Percentiles rank a stretch among this genome's conserved stretches.
phyloP scores from a whole-genome alignment of 2,888 invertebrate species.

The Orthosia gracilis region DNA sequence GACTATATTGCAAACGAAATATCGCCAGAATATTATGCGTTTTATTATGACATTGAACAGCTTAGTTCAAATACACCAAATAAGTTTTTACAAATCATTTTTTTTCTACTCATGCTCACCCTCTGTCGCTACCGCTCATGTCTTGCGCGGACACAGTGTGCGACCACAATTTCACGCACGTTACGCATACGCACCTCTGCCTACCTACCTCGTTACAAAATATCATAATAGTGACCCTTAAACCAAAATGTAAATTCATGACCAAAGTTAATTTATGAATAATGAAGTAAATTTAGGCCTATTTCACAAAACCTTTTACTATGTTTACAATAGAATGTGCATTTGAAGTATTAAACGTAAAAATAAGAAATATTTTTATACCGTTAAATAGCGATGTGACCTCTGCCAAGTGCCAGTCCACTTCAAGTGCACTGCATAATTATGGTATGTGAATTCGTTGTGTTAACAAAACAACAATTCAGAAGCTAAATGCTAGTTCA shows the following conservation, averaged over 20 bases:
- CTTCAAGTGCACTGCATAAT: conserved; percentile 35
- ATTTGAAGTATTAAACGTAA: conserved; percentile 32
- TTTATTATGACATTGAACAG: no score
- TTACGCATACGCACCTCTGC: conserved; percentile 47
- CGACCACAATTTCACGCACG: conserved; percentile 54
- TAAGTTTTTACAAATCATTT: not conserved
- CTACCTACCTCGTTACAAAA: conserved; percentile 52
- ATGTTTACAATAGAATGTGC: conserved; percentile 20
- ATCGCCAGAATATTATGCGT: no score
- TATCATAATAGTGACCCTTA: conserved; percentile 40
- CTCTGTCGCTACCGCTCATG: conserved; percentile 20
- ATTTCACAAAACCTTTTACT: conserved; percentile 42
- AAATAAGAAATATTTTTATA: conserved; percentile 11
- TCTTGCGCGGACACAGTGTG: conserved; percentile 15
- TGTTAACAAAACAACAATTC: conserved; percentile 39
- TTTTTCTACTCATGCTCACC: not conserved
- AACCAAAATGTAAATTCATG: conserved; percentile 52
- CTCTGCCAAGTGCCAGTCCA: conserved; percentile 24
- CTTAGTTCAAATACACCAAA: not conserved
- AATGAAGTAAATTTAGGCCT: conserved; percentile 45
- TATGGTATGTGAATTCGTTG: conserved; percentile 52
- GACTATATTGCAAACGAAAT: not conserved
- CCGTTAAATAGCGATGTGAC: conserved; percentile 15
- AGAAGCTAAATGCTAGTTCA: conserved; percentile 34
- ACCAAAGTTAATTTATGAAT: conserved; percentile 27